These are phyloP conservation scores for Triplophysa bombifrons DNA, from an alignment of 2,797 vertebrate genomes.

Conservation along the genomic window DNA sequence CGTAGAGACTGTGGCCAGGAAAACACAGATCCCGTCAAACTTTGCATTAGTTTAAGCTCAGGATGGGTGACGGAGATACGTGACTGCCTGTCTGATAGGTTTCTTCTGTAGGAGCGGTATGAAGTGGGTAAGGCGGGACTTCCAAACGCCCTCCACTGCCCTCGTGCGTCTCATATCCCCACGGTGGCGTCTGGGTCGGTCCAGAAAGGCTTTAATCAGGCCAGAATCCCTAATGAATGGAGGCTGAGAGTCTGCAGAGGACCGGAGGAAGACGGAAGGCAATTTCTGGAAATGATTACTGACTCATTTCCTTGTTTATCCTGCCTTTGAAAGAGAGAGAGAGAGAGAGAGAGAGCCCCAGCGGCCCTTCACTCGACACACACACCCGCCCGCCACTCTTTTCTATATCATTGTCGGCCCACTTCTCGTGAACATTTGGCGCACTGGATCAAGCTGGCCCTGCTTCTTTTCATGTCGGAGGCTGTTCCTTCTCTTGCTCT, in stretches of 20 bases:
- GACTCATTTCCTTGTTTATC: slow-evolving; percentile 88
- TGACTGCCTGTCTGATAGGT: too few species aligned
- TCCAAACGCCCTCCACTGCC: slow-evolving; percentile 1
- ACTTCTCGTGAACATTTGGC: slow-evolving; percentile 80
- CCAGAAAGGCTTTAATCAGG: slow-evolving; percentile 76
- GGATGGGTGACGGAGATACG: too few species aligned
- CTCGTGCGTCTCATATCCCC: slow-evolving; percentile 33
- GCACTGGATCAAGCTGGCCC: slow-evolving; percentile 77
- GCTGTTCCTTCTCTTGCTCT: slow-evolving; percentile 68
- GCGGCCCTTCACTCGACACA: slow-evolving; percentile 46
- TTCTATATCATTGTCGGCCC: slow-evolving; percentile 75
- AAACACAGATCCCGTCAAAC: neutral
- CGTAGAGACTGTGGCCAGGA: neutral
- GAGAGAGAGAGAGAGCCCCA: slow-evolving; percentile 46
- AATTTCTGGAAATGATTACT: slow-evolving; percentile 80
- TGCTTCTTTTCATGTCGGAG: slow-evolving; percentile 73
- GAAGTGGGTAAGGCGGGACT: neutral
- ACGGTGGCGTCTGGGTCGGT: slow-evolving; percentile 37
- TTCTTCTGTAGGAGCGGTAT: too few species aligned
- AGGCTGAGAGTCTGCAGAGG: slow-evolving; percentile 69
- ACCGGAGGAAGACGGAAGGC: slow-evolving; percentile 73
- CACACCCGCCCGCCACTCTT: slow-evolving; percentile 37
- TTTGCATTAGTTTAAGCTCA: too few species aligned
- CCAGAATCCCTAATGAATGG: slow-evolving; percentile 76
- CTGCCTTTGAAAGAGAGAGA: slow-evolving; percentile 74